Evolutionary conservation across 1,140 invertebrate genomes (phyloP), one percentile per base, ranked within the genome.

Genomic region (Drosophila ohnishii): DNA sequence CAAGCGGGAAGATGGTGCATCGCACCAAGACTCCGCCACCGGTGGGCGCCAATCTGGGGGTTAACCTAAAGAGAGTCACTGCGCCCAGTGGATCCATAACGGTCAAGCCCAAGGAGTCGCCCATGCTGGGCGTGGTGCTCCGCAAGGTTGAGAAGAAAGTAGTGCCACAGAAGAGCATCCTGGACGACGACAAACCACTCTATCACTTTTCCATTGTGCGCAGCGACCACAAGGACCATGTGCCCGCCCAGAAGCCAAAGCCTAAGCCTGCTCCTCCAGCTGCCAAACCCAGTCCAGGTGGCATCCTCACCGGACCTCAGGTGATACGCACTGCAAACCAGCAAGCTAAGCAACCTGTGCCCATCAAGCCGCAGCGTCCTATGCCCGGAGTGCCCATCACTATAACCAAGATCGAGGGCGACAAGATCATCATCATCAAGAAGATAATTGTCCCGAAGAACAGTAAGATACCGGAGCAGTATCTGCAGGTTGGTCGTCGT

Each of bases 351-450:
- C 75, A 74, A 16, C 30, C 62, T 4, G 73, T 75, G 51, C 60
- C 72, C 2, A 56, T 60, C 0, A 90, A 90, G 32, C 84, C 88
- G 0, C 76, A 82, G 19, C 73, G 84, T 3, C 90, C 90, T 0
- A 75, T 78, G 47, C 44, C 55, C 0, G 86, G 90, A 5, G 88
- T 90, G 35, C 90, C 90, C 42, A 91, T 91, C 42, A 91, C 90
- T 0, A 91, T 92, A 30, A 90, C 90, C 28, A 91, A 80, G 55
- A 91, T 92, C 63, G 90, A 91, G 64, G 91, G 91, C 48, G 91
- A 92, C 65, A 91, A 91, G 82, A 92, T 92, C 28, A 92, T 92
- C 44, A 92, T 92, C 56, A 92, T 92, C 53, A 91, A 91, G 78
- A 91, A 91, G 69, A 80, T 91, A 37, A 56, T 90, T 45, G 84